Evolutionary conservation across 2,888 invertebrate genomes (phyloP), one percentile per base, ranked within the genome.

Genomic region (Onchidella celtica): DNA sequence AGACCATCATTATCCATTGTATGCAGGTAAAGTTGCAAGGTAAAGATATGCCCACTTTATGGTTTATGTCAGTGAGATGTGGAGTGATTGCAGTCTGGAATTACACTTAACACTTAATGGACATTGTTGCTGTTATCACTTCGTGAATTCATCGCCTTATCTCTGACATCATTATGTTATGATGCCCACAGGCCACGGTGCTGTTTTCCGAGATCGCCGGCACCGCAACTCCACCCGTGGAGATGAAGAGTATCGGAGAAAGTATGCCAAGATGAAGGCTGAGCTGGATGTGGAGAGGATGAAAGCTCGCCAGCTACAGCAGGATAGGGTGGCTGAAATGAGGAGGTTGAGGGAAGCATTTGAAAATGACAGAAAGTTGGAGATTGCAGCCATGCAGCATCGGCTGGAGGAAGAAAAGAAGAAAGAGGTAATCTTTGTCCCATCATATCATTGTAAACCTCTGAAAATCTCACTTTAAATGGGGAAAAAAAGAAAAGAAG

Each of bases 231-330:
- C 81, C 21, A 24, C 38, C 24, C 68, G 82, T 9, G 63, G 24
- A 21, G 79, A 79, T 0, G 79, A 82, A 2, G 79, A 79, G 57
- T 81, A 79, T 40, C 34, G 81, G 21, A 68, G 72, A 21, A 80
- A 78, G 57, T 84, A 81, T 68, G 85, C 87, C 63, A 83, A 86
- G 66, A 79, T 90, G 24, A 89, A 88, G 83, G 85, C 87, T 74
- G 91, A 91, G 73, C 84, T 91, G 38, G 91, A 91, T 72, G 77
- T 87, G 27, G 91, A 91, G 82, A 89, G 87, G 36, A 85, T 85
- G n/a, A 87, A 86, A 70, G 85, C 84, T 76, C 86, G 88, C 65
- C 90, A 91, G 77, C n/a, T 82, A 68, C 88, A 90, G 76, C 86
- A 88, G 57, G 91, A 91, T 76, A 90, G 89, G 81, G 86, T 88